phyloP scores from a whole-genome alignment of 2,888 invertebrate genomes.

The Piscicola geometra region DNA sequence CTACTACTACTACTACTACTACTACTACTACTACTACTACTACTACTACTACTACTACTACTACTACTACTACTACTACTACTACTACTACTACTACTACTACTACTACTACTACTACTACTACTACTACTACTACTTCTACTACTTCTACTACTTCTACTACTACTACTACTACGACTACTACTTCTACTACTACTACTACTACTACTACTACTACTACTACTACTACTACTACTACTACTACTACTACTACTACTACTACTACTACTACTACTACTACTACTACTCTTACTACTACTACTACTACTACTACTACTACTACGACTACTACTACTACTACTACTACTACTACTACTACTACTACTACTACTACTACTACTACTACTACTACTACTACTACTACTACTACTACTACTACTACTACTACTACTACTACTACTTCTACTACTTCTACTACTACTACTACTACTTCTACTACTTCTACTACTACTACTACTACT shows the following conservation, averaged over 20 bases:
- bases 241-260: too few species aligned
- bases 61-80: slow-evolving; percentile 6
- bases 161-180: too few species aligned
- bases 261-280: too few species aligned
- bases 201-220: not conserved
- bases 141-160: not conserved
- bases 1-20: slow-evolving; percentile 5
- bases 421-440: not conserved
- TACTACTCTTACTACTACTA: too few species aligned
- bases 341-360: not conserved
- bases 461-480: too few species aligned
- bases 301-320: too few species aligned
- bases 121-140: not conserved
- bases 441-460: too few species aligned
- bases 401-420: not conserved
- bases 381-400: not conserved
- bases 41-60: slow-evolving; percentile 2
- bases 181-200: too few species aligned
- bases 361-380: not conserved
- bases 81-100: not conserved
- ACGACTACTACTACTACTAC: too few species aligned
- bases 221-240: too few species aligned
- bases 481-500: too few species aligned
- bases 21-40: not conserved
- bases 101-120: not conserved